These are phyloP conservation scores for Xyliphius kryptos DNA, from an alignment of 2,113 vertebrate species.

Conservation along the genomic window DNA sequence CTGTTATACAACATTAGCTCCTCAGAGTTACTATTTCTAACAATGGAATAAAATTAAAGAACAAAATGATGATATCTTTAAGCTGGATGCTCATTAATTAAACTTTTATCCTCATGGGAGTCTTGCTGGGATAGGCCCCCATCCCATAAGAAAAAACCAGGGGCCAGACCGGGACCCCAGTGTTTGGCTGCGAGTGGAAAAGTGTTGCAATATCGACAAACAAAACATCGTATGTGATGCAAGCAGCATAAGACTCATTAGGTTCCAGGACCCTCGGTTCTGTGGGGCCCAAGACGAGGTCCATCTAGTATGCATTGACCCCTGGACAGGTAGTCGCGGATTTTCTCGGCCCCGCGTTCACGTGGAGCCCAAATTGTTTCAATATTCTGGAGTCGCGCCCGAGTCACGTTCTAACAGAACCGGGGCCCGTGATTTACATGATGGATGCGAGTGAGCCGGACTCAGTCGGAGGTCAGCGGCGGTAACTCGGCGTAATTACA, in stretches of 20 bases:
- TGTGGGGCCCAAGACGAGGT: background rate
- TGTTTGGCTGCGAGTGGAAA: too few species aligned
- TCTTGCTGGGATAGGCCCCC: too few species aligned
- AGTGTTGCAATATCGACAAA: too few species aligned
- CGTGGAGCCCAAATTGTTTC: conserved; percentile 11
- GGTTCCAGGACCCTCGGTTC: background rate
- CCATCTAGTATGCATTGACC: conserved; percentile 15
- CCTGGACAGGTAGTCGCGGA: conserved; percentile 13
- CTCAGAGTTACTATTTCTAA: too few species aligned
- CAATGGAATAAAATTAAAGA: too few species aligned
- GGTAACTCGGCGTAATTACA: conserved; percentile 30
- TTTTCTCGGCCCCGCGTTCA: background rate
- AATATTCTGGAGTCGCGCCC: background rate
- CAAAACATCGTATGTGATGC: too few species aligned
- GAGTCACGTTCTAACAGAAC: conserved; percentile 21
- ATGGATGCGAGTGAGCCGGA: conserved; percentile 21
- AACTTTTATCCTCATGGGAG: too few species aligned
- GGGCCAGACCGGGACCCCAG: too few species aligned
- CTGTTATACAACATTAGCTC: too few species aligned
- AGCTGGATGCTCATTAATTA: too few species aligned
- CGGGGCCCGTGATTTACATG: conserved; percentile 18
- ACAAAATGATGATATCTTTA: too few species aligned
- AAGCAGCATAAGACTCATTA: conserved; percentile 14
- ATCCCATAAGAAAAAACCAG: too few species aligned
- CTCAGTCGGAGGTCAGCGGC: conserved; percentile 17